Evolutionary conservation across 2,888 invertebrate genomes (phyloP).

Genomic region (Aleiodes leptofemur): DNA sequence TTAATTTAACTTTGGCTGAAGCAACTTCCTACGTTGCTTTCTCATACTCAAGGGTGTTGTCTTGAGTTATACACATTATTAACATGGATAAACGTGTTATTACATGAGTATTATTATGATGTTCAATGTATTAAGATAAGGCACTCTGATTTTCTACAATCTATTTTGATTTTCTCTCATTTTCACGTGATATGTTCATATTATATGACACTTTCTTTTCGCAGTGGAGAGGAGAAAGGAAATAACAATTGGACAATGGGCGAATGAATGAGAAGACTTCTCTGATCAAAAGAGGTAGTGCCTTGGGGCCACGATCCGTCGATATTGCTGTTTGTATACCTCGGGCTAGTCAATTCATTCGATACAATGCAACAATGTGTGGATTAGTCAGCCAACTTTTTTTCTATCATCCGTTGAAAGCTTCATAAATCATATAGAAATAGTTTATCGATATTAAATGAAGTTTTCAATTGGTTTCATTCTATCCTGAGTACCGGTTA

Average conservation of each 20-base stretch:
- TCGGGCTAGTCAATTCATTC: slow-evolving; percentile 66
- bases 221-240: not conserved
- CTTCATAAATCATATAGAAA: no score
- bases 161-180: no score
- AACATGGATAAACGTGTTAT: slow-evolving; percentile 27
- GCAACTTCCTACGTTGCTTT: slow-evolving; percentile 71
- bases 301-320: slow-evolving; percentile 46
- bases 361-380: slow-evolving; percentile 9
- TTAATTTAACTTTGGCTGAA: slow-evolving; percentile 75
- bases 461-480: no score
- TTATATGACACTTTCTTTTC: not conserved
- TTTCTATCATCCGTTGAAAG: not conserved
- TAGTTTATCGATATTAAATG: no score
- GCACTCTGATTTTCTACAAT: not conserved
- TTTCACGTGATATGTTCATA: slow-evolving; percentile 26
- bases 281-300: slow-evolving; percentile 33
- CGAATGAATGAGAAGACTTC: slow-evolving; percentile 10
- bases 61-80: slow-evolving; percentile 32
- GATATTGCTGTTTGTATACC: slow-evolving; percentile 73
- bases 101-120: no score
- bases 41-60: slow-evolving; percentile 40
- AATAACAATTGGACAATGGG: slow-evolving; percentile 32
- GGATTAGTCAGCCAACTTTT: slow-evolving; percentile 27
- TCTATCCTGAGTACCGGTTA: no score
- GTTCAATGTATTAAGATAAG: no score